phyloP scores from a whole-genome alignment of 2,113 vertebrate species.

The Echinops telfairi region DNA sequence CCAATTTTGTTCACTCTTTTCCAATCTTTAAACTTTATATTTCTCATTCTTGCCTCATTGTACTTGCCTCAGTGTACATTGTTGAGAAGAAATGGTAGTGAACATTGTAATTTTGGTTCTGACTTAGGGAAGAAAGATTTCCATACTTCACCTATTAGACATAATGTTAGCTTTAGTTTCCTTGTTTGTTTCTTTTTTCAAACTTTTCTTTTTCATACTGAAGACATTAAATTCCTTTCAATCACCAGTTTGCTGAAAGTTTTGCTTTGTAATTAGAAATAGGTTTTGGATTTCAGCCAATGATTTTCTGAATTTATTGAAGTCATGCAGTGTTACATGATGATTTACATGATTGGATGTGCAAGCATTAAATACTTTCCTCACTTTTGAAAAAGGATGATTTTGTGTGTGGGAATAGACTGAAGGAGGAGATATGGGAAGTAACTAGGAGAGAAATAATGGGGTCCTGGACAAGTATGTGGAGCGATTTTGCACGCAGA shows the following conservation, averaged over 20 bases:
- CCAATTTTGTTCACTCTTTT: neutral
- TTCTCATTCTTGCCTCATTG: neutral
- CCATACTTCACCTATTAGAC: neutral
- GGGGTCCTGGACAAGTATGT: neutral
- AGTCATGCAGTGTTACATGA: neutral
- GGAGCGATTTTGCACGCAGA: neutral
- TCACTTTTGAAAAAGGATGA: neutral
- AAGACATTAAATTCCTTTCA: neutral
- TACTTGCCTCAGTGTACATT: neutral
- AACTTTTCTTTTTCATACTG: neutral
- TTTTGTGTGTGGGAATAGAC: constrained; percentile 7
- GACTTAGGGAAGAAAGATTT: neutral
- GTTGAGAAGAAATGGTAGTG: neutral
- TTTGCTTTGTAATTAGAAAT: neutral
- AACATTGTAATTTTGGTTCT: neutral
- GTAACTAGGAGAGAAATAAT: neutral
- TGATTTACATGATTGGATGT: constrained; percentile 8
- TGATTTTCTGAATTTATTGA: constrained; percentile 1
- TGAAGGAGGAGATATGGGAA: neutral
- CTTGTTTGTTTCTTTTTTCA: neutral
- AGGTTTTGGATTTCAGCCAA: constrained; percentile 23
- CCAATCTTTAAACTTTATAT: neutral
- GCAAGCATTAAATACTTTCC: constrained; percentile 31
- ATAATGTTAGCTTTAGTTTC: neutral
- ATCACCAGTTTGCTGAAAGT: neutral